Base-by-base conservation (phyloP, 2,113 vertebrate species). In the Eudyptes chrysolophus region DNA sequence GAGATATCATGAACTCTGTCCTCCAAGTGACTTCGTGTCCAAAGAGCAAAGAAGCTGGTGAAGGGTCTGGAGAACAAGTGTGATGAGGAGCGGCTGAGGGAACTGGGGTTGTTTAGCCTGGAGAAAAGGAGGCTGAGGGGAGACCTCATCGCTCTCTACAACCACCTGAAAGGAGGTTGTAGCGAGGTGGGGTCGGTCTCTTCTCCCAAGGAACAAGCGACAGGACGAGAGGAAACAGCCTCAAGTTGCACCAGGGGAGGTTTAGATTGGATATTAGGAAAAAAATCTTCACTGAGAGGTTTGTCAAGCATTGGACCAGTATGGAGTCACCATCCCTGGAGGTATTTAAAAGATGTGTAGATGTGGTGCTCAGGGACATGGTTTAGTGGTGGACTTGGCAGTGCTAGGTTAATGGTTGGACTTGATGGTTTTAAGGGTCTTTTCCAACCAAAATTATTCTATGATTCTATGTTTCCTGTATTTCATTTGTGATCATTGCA, bases 1-100 rank as follows among this genome's bases (percentile, higher is more conserved):
- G 48, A 46, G 32, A 48, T 17, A 32, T 38, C 40, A n/a, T 51
- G 20, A 80, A 10, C 19, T 36, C 36, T 64, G 38, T 40, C 34
- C 18, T 84, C 26, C 13, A 16, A 32, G 29, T 10, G 13, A 32
- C 13, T 24, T 52, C 0, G 0, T 1, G 1, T 32, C 20, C 38
- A 32, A 22, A 26, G 30, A 44, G 10, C 9, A 55, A 7, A 0
- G 0, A 15, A 44, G 26, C 4, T 49, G 54, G 18, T 3, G n/a
- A 79, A 1, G 17, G 44, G 6, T 4, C 18, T 57, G 3, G 40
- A 62, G 57, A 15, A 49, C 16, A 49, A 48, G 24, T 57, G 10
- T 38, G 2, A 6, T 21, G 48, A 36, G 55, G 9, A 62, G 27
- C 1, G 0, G 4, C 46, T 79, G 75, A 79, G 46, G 29, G 29